Conservation (phyloP, 2,888 invertebrate species). For the Lathronympha strigana region DNA sequence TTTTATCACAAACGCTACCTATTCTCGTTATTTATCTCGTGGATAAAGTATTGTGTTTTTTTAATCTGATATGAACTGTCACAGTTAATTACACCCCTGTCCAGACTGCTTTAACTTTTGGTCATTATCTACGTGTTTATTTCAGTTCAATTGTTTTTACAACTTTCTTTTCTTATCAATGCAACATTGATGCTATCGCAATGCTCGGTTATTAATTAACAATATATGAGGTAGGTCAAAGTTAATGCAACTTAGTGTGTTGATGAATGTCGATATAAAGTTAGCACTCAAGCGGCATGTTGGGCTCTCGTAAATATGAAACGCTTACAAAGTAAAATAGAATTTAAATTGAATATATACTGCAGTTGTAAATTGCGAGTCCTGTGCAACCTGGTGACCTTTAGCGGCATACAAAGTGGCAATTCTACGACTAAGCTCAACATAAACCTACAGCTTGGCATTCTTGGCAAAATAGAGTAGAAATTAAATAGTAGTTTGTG, state of each 20-base stretch:
- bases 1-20: conserved; percentile 47
- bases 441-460: too few relatives aligned
- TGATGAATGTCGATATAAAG: neutral
- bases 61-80: conserved; percentile 13
- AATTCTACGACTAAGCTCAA: conserved; percentile 12
- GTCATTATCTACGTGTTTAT: neutral
- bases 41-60: conserved; percentile 18
- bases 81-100: neutral
- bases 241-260: conserved; percentile 6
- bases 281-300: neutral
- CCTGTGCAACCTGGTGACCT: conserved; percentile 26
- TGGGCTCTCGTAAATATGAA: conserved; percentile 15
- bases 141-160: conserved; percentile 6
- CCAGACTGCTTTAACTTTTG: neutral
- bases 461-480: conserved; percentile 11
- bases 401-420: conserved; percentile 21
- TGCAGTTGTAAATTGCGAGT: conserved; percentile 1
- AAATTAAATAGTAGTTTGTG: too few relatives aligned
- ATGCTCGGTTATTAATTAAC: conserved; percentile 4
- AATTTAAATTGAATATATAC: conserved; percentile 30
- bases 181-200: conserved; percentile 7
- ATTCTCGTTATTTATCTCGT: conserved; percentile 28
- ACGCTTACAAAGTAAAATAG: conserved; percentile 9
- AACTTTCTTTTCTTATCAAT: neutral
- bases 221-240: neutral